phyloP scores from a whole-genome alignment of 2,113 vertebrate species.

The Nyctibius bracteatus region DNA sequence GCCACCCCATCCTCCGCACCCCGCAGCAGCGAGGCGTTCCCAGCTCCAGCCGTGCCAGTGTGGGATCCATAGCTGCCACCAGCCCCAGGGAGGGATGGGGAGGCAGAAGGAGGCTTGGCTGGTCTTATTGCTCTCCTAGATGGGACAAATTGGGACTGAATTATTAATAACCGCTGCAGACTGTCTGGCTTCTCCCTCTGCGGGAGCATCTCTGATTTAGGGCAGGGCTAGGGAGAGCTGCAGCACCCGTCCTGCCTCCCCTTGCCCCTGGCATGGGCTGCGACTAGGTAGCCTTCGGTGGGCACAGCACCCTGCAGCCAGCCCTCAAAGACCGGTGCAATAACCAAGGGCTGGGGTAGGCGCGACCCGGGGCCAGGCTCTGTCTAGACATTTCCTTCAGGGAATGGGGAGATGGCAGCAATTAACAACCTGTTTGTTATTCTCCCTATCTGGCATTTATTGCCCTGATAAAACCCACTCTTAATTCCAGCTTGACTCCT shows the following conservation, averaged over 20 bases:
- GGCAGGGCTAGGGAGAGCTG: not conserved
- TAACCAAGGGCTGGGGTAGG: not conserved
- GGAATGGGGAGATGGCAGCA: not conserved
- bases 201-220: not conserved
- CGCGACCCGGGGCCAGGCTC: not conserved
- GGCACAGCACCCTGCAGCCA: not conserved
- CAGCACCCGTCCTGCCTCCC: not conserved
- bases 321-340: not conserved
- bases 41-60: not conserved
- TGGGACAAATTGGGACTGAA: conserved; percentile 65
- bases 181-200: conserved; percentile 44
- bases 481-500: not conserved
- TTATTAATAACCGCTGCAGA: conserved; percentile 72
- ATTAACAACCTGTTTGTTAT: conserved; percentile 40
- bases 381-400: conserved; percentile 21
- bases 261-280: not conserved
- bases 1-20: not conserved
- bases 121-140: not conserved
- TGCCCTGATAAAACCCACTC: not conserved
- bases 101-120: not conserved
- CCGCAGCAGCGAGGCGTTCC: not conserved
- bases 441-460: conserved; percentile 7
- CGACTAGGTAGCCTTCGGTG: not conserved
- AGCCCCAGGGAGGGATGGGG: not conserved
- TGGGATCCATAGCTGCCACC: not conserved